These are phyloP conservation scores for Metellina segmentata DNA, from an alignment of 2,888 invertebrate genomes.

Conservation along the genomic window DNA sequence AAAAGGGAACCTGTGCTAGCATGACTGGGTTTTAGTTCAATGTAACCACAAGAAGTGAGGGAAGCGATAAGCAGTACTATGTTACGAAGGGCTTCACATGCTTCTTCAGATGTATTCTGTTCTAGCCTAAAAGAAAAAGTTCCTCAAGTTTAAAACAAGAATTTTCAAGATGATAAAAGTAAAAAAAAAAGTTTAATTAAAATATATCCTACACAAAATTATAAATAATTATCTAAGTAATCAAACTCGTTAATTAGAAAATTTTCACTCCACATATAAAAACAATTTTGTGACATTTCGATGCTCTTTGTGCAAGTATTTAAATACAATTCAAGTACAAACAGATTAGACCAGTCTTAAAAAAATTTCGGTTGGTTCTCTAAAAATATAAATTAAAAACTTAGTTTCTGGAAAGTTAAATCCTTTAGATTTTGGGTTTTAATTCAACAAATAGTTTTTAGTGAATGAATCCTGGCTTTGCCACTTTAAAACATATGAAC, in stretches of 20 bases:
- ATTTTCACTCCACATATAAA: not conserved
- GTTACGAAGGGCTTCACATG: conserved; percentile 94
- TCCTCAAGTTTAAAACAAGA: not conserved
- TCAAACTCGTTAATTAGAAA: not conserved
- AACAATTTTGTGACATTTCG: too few relatives aligned
- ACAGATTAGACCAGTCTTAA: too few relatives aligned
- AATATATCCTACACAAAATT: not conserved
- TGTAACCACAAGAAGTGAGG: conserved; percentile 95
- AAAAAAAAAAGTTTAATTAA: not conserved
- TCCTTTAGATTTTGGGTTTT: too few relatives aligned
- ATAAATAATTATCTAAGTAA: not conserved
- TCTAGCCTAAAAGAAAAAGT: conserved; percentile 83
- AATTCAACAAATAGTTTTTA: too few relatives aligned
- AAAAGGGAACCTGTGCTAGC: conserved; percentile 94
- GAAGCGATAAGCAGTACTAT: conserved; percentile 96
- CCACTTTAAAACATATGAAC: too few relatives aligned
- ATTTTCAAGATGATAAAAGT: not conserved
- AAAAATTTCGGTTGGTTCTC: too few relatives aligned
- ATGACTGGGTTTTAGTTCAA: conserved; percentile 88
- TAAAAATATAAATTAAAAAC: too few relatives aligned
- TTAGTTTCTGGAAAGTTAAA: too few relatives aligned
- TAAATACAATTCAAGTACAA: too few relatives aligned
- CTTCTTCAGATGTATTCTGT: conserved; percentile 90
- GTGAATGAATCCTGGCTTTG: too few relatives aligned
- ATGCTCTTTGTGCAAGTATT: too few relatives aligned